Percentiles rank a stretch among this genome's conserved stretches.
phyloP scores from a whole-genome alignment of 2,888 invertebrate species.

The Cephus nigrinus region DNA sequence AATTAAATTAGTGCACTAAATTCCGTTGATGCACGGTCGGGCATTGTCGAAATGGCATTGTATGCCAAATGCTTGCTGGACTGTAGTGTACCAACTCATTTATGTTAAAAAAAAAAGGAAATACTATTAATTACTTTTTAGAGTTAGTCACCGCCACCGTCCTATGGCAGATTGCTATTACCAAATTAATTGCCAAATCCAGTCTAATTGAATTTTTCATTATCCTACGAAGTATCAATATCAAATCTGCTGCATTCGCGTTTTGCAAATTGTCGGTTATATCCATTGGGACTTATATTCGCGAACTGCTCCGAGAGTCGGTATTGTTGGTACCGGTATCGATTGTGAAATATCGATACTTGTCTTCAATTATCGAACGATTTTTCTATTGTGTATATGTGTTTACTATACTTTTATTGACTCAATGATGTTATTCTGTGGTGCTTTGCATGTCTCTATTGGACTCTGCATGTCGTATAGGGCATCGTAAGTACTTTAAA shows the following conservation, averaged over 20 bases:
- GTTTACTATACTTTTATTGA: slow-evolving; percentile 56
- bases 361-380: background rate
- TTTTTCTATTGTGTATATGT: slow-evolving; percentile 48
- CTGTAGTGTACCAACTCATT: background rate
- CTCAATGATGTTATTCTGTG: slow-evolving; percentile 63
- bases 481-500: slow-evolving; percentile 64
- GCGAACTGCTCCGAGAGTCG: background rate
- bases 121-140: background rate
- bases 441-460: slow-evolving; percentile 66
- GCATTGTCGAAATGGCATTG: background rate
- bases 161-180: background rate
- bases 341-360: background rate
- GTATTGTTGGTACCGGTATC: background rate
- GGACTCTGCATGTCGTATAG: slow-evolving; percentile 65
- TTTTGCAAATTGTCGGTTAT: background rate
- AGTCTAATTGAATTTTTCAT: slow-evolving; percentile 31
- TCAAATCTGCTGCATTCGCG: slow-evolving; percentile 12
- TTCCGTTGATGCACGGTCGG: slow-evolving; percentile 16
- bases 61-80: background rate
- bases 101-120: background rate
- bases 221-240: slow-evolving; percentile 16
- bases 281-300: background rate
- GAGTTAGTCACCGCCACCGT: background rate
- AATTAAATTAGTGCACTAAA: slow-evolving; percentile 34
- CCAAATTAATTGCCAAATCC: background rate